Percentiles rank a stretch among this genome's conserved stretches.
Conservation (phyloP, 2,797 vertebrate genomes). For the Yasuhikotakia modesta region DNA sequence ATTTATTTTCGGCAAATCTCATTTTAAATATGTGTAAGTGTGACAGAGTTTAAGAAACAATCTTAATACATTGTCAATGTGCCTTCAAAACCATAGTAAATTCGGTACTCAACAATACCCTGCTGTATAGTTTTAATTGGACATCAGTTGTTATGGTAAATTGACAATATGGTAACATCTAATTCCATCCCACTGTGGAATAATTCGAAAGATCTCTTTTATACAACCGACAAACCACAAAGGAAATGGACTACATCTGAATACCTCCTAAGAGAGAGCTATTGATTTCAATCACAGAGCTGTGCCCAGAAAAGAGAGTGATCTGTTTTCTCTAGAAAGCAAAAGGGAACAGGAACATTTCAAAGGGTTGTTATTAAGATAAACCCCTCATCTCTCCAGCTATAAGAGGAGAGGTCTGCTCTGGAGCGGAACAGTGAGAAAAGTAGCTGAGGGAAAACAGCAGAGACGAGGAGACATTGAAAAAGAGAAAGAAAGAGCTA, state of each 20-base stretch:
- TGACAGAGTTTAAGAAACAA: constrained; percentile 3
- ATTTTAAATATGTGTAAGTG: neutral
- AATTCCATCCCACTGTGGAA: constrained; percentile 30
- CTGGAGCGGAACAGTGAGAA: constrained; percentile 6
- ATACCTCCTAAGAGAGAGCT: constrained; percentile 26
- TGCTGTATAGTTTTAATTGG: constrained; percentile 8
- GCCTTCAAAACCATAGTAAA: neutral
- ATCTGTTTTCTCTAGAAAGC: constrained; percentile 44
- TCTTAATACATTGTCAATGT: constrained; percentile 6
- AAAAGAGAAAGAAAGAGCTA: constrained; percentile 8
- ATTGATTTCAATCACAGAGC: constrained; percentile 52
- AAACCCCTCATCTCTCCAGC: constrained; percentile 32
- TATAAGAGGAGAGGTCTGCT: neutral
- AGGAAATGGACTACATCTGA: constrained; percentile 35
- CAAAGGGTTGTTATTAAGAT: constrained; percentile 39
- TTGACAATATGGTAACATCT: constrained; percentile 7
- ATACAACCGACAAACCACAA: constrained; percentile 34
- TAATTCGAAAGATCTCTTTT: constrained; percentile 20
- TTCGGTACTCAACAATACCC: constrained; percentile 3
- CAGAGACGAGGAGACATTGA: constrained; percentile 10
- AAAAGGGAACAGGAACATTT: constrained; percentile 39
- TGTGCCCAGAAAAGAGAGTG: constrained; percentile 28
- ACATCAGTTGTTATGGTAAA: constrained; percentile 24
- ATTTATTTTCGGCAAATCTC: neutral
- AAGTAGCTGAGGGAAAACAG: constrained; percentile 11